Evolutionary conservation across 2,113 vertebrate species (phyloP), one percentile per base, ranked within the genome.

Genomic region (Anoplopoma fimbria): DNA sequence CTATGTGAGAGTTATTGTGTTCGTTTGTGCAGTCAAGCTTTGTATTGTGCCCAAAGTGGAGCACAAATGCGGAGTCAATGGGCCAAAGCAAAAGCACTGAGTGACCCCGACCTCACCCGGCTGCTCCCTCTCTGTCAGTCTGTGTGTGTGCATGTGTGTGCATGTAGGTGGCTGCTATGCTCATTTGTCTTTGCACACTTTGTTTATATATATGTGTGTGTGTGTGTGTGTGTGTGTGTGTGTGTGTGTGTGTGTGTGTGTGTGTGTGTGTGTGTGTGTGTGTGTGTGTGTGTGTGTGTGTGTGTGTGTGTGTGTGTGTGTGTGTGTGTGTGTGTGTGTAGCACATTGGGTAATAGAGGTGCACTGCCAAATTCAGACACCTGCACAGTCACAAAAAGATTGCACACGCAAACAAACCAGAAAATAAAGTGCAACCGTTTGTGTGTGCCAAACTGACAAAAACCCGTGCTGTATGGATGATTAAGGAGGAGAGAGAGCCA

Each of bases 1-100:
- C 19, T 51, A 23, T 49, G 40, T 55, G 29, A 9, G 27, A 36
- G 34, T 38, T 55, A 65, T 64, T 77, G 62, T 72, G 71, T 71
- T 63, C 15, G 15, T 60, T 36, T 82, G 78, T 89, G 78, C 85
- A 42, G 81, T 79, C 88, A 93, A 94, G 88, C 88, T 91, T 57
- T 81, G 81, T 13, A 88, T 94, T 94, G 92, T 93, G 81, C 49
- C 65, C 83, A 87, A 88, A 93, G 88, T 91, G 76, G 81, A 88
- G 79, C 78, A 75, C 64, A 75, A 85, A 91, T 93, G 84, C 81
- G 63, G 81, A 91, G 86, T 93, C 93, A 93, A 94, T 92, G 88
- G 87, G 81, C 81, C 87, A 82, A 76, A 90, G 86, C 72, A 65
- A 88, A 91, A 89, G 78, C 77, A 47, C 79, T 61, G 63, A 74